Conservation (phyloP, 2,888 invertebrate species). For the Gnatocerus cornutus region DNA sequence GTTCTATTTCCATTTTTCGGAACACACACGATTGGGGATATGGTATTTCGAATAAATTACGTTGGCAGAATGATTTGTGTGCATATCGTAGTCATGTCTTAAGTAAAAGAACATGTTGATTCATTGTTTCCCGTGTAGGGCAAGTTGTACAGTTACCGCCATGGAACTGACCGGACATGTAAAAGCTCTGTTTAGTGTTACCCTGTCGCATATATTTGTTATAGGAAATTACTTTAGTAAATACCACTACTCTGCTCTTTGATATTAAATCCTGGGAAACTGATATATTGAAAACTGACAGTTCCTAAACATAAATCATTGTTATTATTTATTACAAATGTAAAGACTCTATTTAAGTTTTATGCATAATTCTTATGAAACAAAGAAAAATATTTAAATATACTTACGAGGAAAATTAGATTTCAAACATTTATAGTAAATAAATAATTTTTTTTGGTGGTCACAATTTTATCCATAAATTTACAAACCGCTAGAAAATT, state of each 20-base stretch:
- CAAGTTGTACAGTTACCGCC: conserved; percentile 53
- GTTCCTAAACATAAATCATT: not conserved
- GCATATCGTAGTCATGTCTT: conserved; percentile 57
- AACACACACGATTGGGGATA: conserved; percentile 38
- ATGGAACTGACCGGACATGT: conserved; percentile 63
- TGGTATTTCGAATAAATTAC: conserved; percentile 51
- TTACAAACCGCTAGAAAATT: no score
- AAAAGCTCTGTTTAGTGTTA: conserved; percentile 62
- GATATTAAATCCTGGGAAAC: conserved; percentile 56
- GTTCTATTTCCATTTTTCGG: conserved; percentile 46
- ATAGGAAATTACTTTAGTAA: conserved; percentile 65
- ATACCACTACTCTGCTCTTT: conserved; percentile 53
- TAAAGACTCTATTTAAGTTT: not conserved
- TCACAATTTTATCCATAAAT: no score
- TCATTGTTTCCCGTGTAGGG: conserved; percentile 62
- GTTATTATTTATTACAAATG: not conserved
- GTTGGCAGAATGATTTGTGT: conserved; percentile 59
- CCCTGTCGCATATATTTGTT: conserved; percentile 63
- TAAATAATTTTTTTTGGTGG: no score
- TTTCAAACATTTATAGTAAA: no score
- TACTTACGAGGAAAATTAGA: no score
- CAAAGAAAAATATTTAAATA: no score
- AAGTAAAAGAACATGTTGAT: conserved; percentile 62
- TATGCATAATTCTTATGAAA: not conserved
- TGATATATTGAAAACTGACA: conserved; percentile 31